Evolutionary conservation across 2,797 vertebrate species (phyloP).

Genomic region (Pygocentrus nattereri): DNA sequence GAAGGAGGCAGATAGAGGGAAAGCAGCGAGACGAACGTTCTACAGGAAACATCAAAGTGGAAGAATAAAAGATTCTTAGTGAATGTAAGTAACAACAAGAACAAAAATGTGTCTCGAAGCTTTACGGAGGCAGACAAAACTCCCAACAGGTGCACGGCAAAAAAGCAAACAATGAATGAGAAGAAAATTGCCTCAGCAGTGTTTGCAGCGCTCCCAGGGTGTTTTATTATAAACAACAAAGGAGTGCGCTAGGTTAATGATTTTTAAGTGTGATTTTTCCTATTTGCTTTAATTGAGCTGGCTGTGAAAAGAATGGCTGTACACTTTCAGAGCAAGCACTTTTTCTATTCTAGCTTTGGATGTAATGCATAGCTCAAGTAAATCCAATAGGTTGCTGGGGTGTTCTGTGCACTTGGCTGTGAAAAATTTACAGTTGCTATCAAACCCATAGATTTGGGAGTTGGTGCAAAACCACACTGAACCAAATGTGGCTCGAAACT

Average conservation of each 20-base stretch:
- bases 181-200: conserved; percentile 4
- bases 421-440: conserved; percentile 21
- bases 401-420: not conserved
- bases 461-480: not conserved
- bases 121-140: not conserved
- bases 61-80: not conserved
- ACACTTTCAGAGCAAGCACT: not conserved
- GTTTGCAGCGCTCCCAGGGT: not conserved
- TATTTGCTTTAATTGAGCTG: conserved; percentile 4
- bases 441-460: conserved; percentile 3
- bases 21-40: not conserved
- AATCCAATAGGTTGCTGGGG: not conserved
- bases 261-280: conserved; percentile 6
- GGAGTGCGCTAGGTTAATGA: conserved; percentile 8
- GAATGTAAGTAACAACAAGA: not conserved
- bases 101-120: conserved; percentile 18
- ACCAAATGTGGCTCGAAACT: conserved; percentile 18
- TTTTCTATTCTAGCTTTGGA: not conserved
- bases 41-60: not conserved
- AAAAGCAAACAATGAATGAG: not conserved
- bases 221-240: conserved; percentile 27
- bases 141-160: conserved; percentile 8
- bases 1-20: not conserved
- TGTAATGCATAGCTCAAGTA: not conserved
- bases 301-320: conserved; percentile 12